Percentiles rank a stretch among this genome's conserved stretches.
These are phyloP conservation scores for Loxodonta africana DNA, from an alignment of 2,113 vertebrate species.

Conservation along the genomic window DNA sequence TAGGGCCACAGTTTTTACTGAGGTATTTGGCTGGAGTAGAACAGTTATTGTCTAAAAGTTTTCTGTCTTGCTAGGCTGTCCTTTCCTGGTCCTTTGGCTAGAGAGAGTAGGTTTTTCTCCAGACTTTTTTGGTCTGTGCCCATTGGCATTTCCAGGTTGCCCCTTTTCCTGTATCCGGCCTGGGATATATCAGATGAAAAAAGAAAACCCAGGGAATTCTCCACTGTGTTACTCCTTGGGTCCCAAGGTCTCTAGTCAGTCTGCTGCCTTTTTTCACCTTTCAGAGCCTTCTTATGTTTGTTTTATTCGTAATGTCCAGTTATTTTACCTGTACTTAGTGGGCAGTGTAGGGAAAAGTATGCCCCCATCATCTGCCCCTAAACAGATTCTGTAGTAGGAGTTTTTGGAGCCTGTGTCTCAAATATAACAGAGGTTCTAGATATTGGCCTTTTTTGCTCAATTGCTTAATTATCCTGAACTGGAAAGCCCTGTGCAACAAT, in stretches of 20 bases:
- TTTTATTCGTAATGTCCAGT: not conserved
- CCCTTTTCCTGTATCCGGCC: not conserved
- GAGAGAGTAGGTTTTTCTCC: not conserved
- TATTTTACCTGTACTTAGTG: not conserved
- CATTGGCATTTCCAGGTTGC: not conserved
- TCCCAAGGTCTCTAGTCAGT: not conserved
- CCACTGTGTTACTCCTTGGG: not conserved
- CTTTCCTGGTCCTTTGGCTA: not conserved
- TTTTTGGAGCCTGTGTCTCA: not conserved
- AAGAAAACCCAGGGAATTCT: not conserved
- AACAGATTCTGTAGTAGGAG: not conserved
- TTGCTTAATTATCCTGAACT: conserved; percentile 50
- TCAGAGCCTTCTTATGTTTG: not conserved
- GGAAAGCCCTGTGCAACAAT: not conserved
- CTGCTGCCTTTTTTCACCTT: not conserved
- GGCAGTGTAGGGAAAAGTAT: not conserved
- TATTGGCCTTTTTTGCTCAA: conserved; percentile 41
- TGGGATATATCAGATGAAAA: not conserved
- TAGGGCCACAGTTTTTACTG: not conserved
- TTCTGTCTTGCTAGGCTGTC: not conserved
- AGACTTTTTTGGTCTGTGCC: not conserved
- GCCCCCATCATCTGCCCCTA: conserved; percentile 8
- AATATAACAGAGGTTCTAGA: conserved; percentile 46
- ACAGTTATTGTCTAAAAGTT: not conserved
- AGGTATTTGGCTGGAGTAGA: not conserved